Evolutionary conservation across 2,888 invertebrate species (phyloP).

Genomic region (Drosophila quinaria): DNA sequence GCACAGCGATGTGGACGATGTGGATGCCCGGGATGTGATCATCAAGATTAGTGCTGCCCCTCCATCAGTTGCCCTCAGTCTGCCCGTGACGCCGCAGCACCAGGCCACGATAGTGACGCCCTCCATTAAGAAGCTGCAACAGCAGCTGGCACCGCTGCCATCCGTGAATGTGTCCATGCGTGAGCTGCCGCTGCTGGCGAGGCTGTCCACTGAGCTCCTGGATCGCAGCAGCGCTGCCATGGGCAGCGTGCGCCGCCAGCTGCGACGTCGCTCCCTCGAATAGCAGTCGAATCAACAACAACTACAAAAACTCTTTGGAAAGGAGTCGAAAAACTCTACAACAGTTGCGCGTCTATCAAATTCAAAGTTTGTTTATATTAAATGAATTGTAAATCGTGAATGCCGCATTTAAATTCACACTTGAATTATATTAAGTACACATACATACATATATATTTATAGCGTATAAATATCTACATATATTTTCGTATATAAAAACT

Average conservation of each 20-base stretch:
- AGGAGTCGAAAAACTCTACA: constrained; percentile 10
- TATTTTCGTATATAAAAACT: constrained; percentile 49
- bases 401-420: constrained; percentile 73
- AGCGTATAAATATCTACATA: constrained; percentile 18
- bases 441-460: constrained; percentile 39
- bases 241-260: constrained; percentile 66
- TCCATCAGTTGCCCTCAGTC: constrained; percentile 65
- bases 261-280: constrained; percentile 78
- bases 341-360: constrained; percentile 52
- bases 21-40: constrained; percentile 61
- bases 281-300: constrained; percentile 41
- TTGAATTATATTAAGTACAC: constrained; percentile 63
- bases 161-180: constrained; percentile 85
- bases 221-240: constrained; percentile 78
- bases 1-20: constrained; percentile 60
- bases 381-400: constrained; percentile 64
- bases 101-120: constrained; percentile 37
- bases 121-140: constrained; percentile 83
- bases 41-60: constrained; percentile 52
- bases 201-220: constrained; percentile 83
- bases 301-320: constrained; percentile 1
- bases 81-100: constrained; percentile 84
- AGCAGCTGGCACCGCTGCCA: constrained; percentile 84
- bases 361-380: constrained; percentile 77
- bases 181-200: constrained; percentile 84